Evolutionary conservation across 1,140 invertebrate species (phyloP).

Genomic region (Drosophila ogumai): DNA sequence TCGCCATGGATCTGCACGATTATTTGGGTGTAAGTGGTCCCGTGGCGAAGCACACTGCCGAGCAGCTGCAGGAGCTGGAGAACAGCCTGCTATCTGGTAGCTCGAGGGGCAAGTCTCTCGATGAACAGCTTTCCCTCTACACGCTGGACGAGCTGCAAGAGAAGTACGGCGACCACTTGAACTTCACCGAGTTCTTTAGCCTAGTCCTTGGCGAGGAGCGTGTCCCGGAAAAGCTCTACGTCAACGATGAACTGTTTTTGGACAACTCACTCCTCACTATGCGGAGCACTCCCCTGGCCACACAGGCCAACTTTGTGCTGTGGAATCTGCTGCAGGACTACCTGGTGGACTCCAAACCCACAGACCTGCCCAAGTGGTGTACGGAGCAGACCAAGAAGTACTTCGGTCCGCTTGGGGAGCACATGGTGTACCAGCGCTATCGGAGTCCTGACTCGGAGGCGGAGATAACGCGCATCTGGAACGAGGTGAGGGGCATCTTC

Average conservation of each 20-base stretch:
- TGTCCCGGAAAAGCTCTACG: conserved; percentile 57
- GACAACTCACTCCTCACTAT: conserved; percentile 20
- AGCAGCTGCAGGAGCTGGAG: conserved; percentile 37
- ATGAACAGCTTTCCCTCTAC: conserved; percentile 38
- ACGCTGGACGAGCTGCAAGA: conserved; percentile 45
- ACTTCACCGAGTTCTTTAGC: conserved; percentile 59
- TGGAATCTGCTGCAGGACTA: conserved; percentile 63
- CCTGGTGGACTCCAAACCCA: conserved; percentile 11
- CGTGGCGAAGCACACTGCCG: conserved; percentile 30
- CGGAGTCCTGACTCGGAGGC: conserved; percentile 43
- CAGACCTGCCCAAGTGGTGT: conserved; percentile 48
- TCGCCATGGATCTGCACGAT: conserved; percentile 24
- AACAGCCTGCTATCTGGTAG: background rate
- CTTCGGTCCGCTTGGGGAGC: conserved; percentile 62
- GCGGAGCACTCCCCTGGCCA: conserved; percentile 16
- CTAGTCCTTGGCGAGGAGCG: conserved; percentile 45
- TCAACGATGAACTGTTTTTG: conserved; percentile 37
- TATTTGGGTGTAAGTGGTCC: conserved; percentile 28
- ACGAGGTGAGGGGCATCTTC: conserved; percentile 53
- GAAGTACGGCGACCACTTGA: conserved; percentile 43
- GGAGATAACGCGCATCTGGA: conserved; percentile 62
- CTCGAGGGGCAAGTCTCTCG: background rate
- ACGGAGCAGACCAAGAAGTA: conserved; percentile 53
- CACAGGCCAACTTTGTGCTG: conserved; percentile 58
- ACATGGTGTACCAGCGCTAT: conserved; percentile 62